Base-by-base conservation (phyloP, 2,888 invertebrate genomes). In the Hypena proboscidalis region DNA sequence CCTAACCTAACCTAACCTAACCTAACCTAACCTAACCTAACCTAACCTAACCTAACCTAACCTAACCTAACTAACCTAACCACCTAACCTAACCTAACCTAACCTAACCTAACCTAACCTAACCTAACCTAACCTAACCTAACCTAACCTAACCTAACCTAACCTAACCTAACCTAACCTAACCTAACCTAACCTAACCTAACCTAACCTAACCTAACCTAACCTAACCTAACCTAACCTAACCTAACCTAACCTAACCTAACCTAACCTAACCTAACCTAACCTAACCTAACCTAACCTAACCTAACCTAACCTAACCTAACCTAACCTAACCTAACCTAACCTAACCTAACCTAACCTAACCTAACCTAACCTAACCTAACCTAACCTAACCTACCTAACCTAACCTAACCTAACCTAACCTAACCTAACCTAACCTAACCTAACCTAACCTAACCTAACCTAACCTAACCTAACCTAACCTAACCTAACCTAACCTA, bases 361-460 rank as follows among this genome's bases (percentile, higher is more conserved):
- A 55, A 54, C 58, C 58, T 58, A 58, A 54, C 54, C 58, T 58
- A 58, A 58, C 58, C 58, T 58, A 46, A 48, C 40, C 39, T 40
- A 46, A 46, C 45, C 39, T 46, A 42, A 42, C 42, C 42, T 42
- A 42, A 42, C 42, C 36, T 40, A 54, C 57, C 58, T 58, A 58
- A 58, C 58, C 54, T 55, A 58, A 55, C 58, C 58, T 54, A 55
- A 55, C 40, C 58, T 35, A 42, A 35, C 39, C 40, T 37, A 33
- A 37, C 36, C 29, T 43, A 51, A 42, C 51, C 21, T 29, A 39
- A 30, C 39, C 26, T 39, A 39, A 26, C 25, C 6, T 26, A 37
- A 40, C 36, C 38, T 26, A 33, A 43, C 26, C 42, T 33, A 22
- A 44, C 32, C 41, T 41, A 26, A 33, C 26, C 22, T 27, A 33